Conservation (phyloP, 2,888 invertebrate species). For the Phragmatobia fuliginosa region DNA sequence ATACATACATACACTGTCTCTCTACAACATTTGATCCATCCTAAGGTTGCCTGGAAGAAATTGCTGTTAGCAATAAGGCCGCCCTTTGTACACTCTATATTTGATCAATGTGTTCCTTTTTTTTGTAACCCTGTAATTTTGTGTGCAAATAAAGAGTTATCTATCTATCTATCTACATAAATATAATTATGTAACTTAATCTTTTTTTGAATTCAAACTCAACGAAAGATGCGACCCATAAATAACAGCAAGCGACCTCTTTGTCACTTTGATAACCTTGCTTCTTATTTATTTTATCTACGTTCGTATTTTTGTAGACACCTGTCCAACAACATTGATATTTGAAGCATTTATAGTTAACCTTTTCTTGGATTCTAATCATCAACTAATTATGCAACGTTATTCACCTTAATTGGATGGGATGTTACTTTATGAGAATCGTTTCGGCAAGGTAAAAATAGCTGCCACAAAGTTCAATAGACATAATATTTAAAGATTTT, state of each 20-base stretch:
- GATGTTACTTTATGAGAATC: constrained; percentile 2
- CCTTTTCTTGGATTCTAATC: constrained; percentile 2
- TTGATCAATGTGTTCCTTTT: too few species aligned
- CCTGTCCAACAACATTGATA: neutral
- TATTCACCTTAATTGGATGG: neutral
- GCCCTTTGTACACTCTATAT: too few species aligned
- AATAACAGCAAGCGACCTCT: constrained; percentile 23
- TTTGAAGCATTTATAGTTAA: neutral
- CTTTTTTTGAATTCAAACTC: neutral
- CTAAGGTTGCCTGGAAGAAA: too few species aligned
- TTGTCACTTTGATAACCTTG: constrained; percentile 6
- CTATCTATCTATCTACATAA: too few species aligned
- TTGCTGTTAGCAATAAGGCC: too few species aligned
- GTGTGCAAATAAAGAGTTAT: too few species aligned
- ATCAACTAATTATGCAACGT: neutral
- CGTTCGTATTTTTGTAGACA: neutral
- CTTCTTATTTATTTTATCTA: neutral
- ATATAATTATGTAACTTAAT: too few species aligned
- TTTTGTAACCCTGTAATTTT: too few species aligned
- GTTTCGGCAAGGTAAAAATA: neutral
- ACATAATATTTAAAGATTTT: neutral
- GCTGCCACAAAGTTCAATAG: neutral
- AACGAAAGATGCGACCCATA: constrained; percentile 38
- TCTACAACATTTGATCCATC: too few species aligned
- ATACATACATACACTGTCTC: too few species aligned